Percentiles rank a stretch among this genome's conserved stretches.
Evolutionary conservation across 2,113 vertebrate genomes (phyloP).

Genomic region (Gila orcuttii): DNA sequence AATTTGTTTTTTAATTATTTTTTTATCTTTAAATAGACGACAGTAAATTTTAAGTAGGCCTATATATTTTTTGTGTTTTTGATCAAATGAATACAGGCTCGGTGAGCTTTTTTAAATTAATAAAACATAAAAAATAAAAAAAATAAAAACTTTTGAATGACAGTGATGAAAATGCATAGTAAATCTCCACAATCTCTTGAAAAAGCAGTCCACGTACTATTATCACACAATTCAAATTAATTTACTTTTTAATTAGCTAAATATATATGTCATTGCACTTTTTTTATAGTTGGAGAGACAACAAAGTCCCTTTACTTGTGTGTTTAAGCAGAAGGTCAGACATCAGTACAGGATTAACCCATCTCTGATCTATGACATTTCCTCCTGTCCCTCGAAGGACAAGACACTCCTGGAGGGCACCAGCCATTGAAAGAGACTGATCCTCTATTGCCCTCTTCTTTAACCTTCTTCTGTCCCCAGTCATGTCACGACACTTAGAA

Average conservation of each 20-base stretch:
- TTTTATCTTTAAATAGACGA: too few species aligned
- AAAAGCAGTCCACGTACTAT: too few species aligned
- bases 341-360: slow-evolving; percentile 53
- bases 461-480: background rate
- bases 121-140: too few species aligned
- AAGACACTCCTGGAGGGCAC: slow-evolving; percentile 21
- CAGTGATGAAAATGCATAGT: too few species aligned
- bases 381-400: slow-evolving; percentile 26
- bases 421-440: slow-evolving; percentile 3
- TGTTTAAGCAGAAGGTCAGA: slow-evolving; percentile 35
- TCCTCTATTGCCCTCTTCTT: slow-evolving; percentile 27
- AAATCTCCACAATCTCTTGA: too few species aligned
- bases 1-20: too few species aligned
- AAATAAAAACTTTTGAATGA: too few species aligned
- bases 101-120: too few species aligned
- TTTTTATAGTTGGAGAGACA: background rate
- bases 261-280: background rate
- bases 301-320: background rate
- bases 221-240: background rate
- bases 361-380: slow-evolving; percentile 55
- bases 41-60: too few species aligned
- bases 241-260: background rate
- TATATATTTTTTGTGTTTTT: too few species aligned
- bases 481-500: background rate
- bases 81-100: too few species aligned